A percentile compares a stretch with the other conserved stretches of the same genome.
Evolutionary conservation across 2,797 vertebrate genomes (phyloP).

Genomic region (Erpetoichthys calabaricus): DNA sequence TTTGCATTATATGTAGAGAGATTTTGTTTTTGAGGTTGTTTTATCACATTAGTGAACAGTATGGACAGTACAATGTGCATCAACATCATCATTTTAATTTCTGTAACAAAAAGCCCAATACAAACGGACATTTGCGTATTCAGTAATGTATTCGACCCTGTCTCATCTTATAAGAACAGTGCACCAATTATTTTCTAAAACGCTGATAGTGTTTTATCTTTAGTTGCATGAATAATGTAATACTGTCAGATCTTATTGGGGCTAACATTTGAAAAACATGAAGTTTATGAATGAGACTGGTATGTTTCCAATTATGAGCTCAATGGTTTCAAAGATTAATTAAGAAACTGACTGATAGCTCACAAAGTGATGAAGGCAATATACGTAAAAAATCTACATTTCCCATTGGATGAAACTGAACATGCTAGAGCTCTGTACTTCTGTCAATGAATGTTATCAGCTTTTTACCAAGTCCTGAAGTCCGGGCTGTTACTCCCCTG

Average conservation of each 20-base stretch:
- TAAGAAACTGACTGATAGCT: slow-evolving; percentile 56
- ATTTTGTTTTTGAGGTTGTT: no score
- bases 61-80: no score
- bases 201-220: slow-evolving; percentile 25
- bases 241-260: slow-evolving; percentile 56
- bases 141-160: no score
- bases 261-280: slow-evolving; percentile 46
- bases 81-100: no score
- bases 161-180: no score
- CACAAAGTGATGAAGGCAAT: slow-evolving; percentile 60
- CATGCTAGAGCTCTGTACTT: slow-evolving; percentile 12
- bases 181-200: no score
- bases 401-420: slow-evolving; percentile 18
- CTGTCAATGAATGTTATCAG: slow-evolving; percentile 6
- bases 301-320: slow-evolving; percentile 64
- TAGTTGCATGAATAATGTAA: slow-evolving; percentile 55
- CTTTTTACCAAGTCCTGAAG: background rate
- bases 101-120: no score
- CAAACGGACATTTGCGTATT: no score
- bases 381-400: slow-evolving; percentile 31
- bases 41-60: no score
- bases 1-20: no score
- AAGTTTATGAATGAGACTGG: slow-evolving; percentile 52
- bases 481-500: background rate
- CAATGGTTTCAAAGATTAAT: slow-evolving; percentile 62